Evolutionary conservation across 2,113 vertebrate genomes (phyloP).

Genomic region (Oryzias curvinotus): DNA sequence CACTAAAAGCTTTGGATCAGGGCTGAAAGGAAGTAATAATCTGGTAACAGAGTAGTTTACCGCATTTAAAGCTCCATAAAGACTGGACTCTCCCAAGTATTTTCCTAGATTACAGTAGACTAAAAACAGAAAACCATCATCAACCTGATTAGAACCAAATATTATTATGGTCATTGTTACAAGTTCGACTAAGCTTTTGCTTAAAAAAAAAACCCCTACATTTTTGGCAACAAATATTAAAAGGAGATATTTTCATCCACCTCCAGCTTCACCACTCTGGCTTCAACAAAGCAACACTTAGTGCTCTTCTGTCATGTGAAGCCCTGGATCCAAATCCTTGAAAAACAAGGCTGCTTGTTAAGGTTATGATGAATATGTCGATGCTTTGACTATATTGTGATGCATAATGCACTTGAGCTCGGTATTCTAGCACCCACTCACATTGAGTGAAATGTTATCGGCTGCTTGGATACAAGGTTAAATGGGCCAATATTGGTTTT

Average conservation of each 20-base stretch:
- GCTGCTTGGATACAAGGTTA: slow-evolving; percentile 42
- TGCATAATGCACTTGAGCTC: slow-evolving; percentile 31
- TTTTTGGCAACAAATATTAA: slow-evolving; percentile 40
- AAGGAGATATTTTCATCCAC: slow-evolving; percentile 31
- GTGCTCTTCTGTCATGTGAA: slow-evolving; percentile 21
- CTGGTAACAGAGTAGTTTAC: slow-evolving; percentile 16
- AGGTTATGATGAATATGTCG: slow-evolving; percentile 30
- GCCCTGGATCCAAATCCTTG: slow-evolving; percentile 39
- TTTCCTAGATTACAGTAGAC: neutral
- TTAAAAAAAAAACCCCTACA: slow-evolving; percentile 42
- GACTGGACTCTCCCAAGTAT: neutral
- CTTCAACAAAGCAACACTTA: slow-evolving; percentile 42
- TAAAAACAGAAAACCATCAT: neutral
- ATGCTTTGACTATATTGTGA: slow-evolving; percentile 28
- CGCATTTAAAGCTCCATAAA: too few species aligned
- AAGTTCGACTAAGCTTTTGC: too few species aligned
- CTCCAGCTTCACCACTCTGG: slow-evolving; percentile 30
- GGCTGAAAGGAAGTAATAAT: slow-evolving; percentile 38
- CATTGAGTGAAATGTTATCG: slow-evolving; percentile 39
- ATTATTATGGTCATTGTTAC: too few species aligned
- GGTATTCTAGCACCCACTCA: slow-evolving; percentile 29
- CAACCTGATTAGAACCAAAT: neutral
- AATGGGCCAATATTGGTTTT: slow-evolving; percentile 36
- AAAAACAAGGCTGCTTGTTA: slow-evolving; percentile 42
- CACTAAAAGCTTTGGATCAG: slow-evolving; percentile 37